Evolutionary conservation across 35 echinoderm and acorn worm genomes (phyloP), one percentile per base, ranked within the genome.

Genomic region (Heliocidaris tuberculata): DNA sequence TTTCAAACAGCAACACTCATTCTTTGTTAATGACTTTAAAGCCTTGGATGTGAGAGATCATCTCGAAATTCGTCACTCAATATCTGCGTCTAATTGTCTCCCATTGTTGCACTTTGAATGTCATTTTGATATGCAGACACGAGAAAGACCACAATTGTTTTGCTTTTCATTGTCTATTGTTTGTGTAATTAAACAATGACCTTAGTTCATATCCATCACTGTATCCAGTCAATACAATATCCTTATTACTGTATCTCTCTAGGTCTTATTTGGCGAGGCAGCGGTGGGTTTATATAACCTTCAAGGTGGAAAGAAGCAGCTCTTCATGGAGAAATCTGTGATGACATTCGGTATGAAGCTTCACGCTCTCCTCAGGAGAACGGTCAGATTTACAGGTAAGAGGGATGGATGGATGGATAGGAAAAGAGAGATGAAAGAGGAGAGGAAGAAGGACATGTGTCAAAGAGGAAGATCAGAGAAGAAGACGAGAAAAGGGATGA

Each of bases 231-330:
- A 60, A 13, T 15, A 19, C 17, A n/a, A 8, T 78, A 78, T 2
- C 21, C 7, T n/a, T 78, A 78, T n/a, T 78, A 5, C 15, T 27
- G 65, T n/a, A 21, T 42, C 47, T 89, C 2, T 32, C 31, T 48
- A 96, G 95, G 48, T 96, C 48, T 47, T 96, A 29, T 96, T 96
- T 78, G 95, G 95, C 31, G 95, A 96, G 30, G 95, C 95, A 29
- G 95, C 95, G 17, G 47, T 96, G 30, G 93, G 60, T 31, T 48
- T 96, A 6, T 96, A 94, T 59, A 31, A 91, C n/a, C 95, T 96
- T 32, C 95, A 96, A 31, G 95, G 95, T 42, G 56, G 94, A 12
- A 86, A 93, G 24, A 96, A 86, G 31, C 93, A 94, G 54, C 93
- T 94, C 50, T 48, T 48, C 50, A 49, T 56, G 42, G 95, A 96